Evolutionary conservation across 2,888 invertebrate species (phyloP), one percentile per base, ranked within the genome.

Genomic region (Megaustenia siamemsis): DNA sequence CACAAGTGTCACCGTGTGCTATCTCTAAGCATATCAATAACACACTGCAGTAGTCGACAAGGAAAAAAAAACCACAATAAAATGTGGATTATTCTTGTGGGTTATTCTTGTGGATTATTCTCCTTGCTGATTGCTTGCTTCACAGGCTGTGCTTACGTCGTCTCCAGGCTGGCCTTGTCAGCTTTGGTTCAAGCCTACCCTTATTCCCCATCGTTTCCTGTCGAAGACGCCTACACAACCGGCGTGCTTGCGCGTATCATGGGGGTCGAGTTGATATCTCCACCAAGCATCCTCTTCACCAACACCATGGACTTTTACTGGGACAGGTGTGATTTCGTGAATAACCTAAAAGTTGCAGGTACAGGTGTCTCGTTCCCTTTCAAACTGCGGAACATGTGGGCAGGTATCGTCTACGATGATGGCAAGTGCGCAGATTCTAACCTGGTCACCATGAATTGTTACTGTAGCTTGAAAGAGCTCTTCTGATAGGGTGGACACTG

Each of bases 151-250:
- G 63, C 83, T 1, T 83, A 83, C 32, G 83, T 83, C 53, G 24
- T 83, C 0, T 77, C 83, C 24, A 28, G 38, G 1, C 18, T 24
- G 40, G 83, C 83, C 1, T 18, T 83, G 35, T n/a, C 35, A n/a
- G 68, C 77, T 35, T 18, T 83, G 75, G 38, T 68, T 12, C 77
- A 83, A 1, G 56, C 18, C 0, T 75, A 32, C 32, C 83, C 76
- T 28, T 83, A 77, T 40, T 45, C 69, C 76, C 83, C 77, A 5
- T 21, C 66, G 0, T 53, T 83, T 24, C 83, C 66, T 24, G 53
- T 77, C 68, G 83, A 83, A 63, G 83, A 83, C 40, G 83, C 77
- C 28, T 83, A 35, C 53, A 38, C 66, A 32, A 83, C 83, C 0
- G 83, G 83, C 2, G 56, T 83, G 0, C 63, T 83, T 12, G n/a